Evolutionary conservation across 2,113 vertebrate species (phyloP).

Genomic region (Cyprinodon tularosa): DNA sequence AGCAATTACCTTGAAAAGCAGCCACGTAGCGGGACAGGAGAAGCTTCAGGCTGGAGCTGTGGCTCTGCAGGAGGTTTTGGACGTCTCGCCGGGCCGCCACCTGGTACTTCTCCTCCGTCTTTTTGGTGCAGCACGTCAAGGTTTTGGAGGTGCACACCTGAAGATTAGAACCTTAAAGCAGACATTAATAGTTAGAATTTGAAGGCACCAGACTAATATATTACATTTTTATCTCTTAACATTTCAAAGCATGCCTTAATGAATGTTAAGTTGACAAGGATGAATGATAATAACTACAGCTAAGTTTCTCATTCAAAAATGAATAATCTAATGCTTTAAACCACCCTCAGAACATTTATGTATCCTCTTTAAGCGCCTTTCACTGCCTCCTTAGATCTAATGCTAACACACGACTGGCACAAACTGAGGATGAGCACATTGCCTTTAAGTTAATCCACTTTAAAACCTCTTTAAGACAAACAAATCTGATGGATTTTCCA

Average conservation of each 20-base stretch:
- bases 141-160: slow-evolving; percentile 85
- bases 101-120: slow-evolving; percentile 89
- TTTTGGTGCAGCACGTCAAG: slow-evolving; percentile 88
- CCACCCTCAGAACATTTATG: background rate
- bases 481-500: background rate
- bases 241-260: background rate
- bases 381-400: background rate
- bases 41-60: slow-evolving; percentile 84
- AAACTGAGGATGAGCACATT: background rate
- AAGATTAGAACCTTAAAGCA: slow-evolving; percentile 82
- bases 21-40: slow-evolving; percentile 86
- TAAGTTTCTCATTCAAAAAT: background rate
- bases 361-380: background rate
- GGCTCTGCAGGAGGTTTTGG: slow-evolving; percentile 85
- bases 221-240: background rate
- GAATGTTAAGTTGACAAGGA: background rate
- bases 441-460: background rate
- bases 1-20: slow-evolving; percentile 87
- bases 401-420: background rate
- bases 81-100: slow-evolving; percentile 81
- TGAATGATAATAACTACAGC: background rate
- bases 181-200: background rate
- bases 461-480: background rate
- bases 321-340: background rate
- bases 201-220: background rate